These are phyloP conservation scores for Epizoanthus illoricatus DNA, from an alignment of 92 coral and sea anemone species.

Conservation along the genomic window DNA sequence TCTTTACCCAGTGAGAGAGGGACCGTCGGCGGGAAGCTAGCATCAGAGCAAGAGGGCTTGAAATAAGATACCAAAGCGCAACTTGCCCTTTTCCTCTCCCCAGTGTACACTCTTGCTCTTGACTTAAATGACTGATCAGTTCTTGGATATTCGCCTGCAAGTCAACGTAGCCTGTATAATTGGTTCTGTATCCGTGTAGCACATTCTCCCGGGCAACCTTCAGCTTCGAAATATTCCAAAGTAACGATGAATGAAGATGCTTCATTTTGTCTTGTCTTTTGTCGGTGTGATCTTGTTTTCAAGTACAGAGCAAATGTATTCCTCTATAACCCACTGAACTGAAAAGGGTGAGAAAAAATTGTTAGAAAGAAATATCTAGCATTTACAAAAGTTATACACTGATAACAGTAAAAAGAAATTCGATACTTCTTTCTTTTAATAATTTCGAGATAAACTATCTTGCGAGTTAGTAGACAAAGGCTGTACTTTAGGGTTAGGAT, in stretches of 20 bases:
- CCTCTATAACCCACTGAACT: slow-evolving; percentile 93
- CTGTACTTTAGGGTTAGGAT: too few relatives aligned
- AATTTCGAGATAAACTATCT: not conserved
- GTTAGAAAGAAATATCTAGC: not conserved
- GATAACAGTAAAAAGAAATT: not conserved
- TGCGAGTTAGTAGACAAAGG: too few relatives aligned
- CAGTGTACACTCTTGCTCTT: not conserved
- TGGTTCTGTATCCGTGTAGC: not conserved
- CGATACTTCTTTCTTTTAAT: not conserved
- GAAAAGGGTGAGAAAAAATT: slow-evolving; percentile 30
- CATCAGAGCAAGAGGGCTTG: too few relatives aligned
- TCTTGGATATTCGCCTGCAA: not conserved
- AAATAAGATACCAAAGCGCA: too few relatives aligned
- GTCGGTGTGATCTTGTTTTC: slow-evolving; percentile 48
- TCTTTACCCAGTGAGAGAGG: too few relatives aligned
- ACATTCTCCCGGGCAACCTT: not conserved
- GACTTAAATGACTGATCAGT: not conserved
- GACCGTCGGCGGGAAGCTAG: too few relatives aligned
- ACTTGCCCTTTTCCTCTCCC: not conserved
- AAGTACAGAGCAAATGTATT: slow-evolving; percentile 78
- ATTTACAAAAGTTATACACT: too few relatives aligned
- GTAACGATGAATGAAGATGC: too few relatives aligned
- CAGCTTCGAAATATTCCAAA: not conserved
- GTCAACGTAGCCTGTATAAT: not conserved
- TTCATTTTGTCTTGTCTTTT: slow-evolving; percentile 9